Base-by-base conservation (phyloP, 2,113 vertebrate genomes). In the Camelus dromedarius region DNA sequence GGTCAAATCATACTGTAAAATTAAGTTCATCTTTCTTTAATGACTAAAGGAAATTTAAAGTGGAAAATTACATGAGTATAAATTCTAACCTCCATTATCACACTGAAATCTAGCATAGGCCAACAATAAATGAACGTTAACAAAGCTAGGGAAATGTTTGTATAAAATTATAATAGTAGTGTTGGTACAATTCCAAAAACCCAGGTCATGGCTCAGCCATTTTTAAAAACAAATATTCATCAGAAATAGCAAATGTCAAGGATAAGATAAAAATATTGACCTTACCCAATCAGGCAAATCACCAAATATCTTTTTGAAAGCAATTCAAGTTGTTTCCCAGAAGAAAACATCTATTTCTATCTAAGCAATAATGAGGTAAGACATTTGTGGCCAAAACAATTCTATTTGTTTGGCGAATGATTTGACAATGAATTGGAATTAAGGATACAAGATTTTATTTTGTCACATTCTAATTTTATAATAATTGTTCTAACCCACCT, bases 41-140 rank as follows among this genome's bases (percentile, higher is more conserved):
- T 66, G 62, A 48, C 73, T 76, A 88, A 91, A 90, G 88, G 46
- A 80, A 91, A 79, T 0, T 80, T 18, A 91, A 56, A 86, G 56
- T 62, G 35, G 35, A 89, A 91, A 83, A 93, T 69, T 46, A 75
- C n/a, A 13, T 48, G 69, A 91, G 38, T 58, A 38, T 42, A 76
- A 82, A 14, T 86, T 83, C 1, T 81, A 30, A 84, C 18, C 60
- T 85, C 60, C 64, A 89, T 48, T 75, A 96, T 62, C 42, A 80
- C 66, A 94, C 66, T 95, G 93, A 94, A 91, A 94, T 88, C 28
- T 58, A 81, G 32, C 38, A 97, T 16, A 81, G n/a, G 80, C 46
- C 64, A 90, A 50, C 60, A 97, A 88, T 91, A 97, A 96, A 70
- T 81, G 20, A 80, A 95, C 92, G 42, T 12, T 89, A 60, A 72